Base-by-base conservation (phyloP, 53 echinoderm and acorn worm genomes). In the Crossaster papposus region DNA sequence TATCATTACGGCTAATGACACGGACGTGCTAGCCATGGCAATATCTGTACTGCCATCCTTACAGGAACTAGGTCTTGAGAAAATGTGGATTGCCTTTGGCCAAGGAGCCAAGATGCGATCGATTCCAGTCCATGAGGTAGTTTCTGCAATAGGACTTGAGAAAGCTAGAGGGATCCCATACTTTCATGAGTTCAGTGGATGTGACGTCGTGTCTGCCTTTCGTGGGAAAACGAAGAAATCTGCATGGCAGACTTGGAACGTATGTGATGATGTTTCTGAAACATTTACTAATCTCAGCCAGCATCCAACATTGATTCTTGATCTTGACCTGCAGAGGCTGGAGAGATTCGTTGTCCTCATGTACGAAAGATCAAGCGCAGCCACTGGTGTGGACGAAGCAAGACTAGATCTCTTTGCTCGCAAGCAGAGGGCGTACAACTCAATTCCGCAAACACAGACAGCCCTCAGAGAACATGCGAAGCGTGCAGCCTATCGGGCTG, bases 91-190 rank as follows among this genome's bases (percentile, higher is more conserved):
- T 65, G 35, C 84, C 62, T 24, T 68, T 83, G 84, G 84, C 20
- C 68, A 83, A 65, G 70, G 70, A 30, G 79, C 53, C 24, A 32
- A 26, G 14, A 6, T 23, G 4, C 4, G 84, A 58, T 68, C 37
- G 84, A 83, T 83, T 83, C 84, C 84, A 83, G 70, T 83, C 11
- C 84, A 83, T 82, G 79, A 79, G 79, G 79, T 79, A 79, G 79
- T 31, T 35, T 79, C 79, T 79, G 79, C 79, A 79, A 35, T 34
- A 79, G 79, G 79, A 2, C 44, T 18, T 79, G 79, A 2, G 2
- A 79, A 79, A 79, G 79, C 37, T 14, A 79, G 79, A 2, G 79
- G 79, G 79, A 79, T 79, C 79, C 79, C 12, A 28, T 71, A n/a
- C 31, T 82, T 82, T 35, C 64, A 82, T 30, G 64, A 64, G 1